A percentile compares a stretch with the other conserved stretches of the same genome.
These are phyloP conservation scores for Temnothorax nylanderi DNA, from an alignment of 1,140 invertebrate genomes.

Conservation along the genomic window DNA sequence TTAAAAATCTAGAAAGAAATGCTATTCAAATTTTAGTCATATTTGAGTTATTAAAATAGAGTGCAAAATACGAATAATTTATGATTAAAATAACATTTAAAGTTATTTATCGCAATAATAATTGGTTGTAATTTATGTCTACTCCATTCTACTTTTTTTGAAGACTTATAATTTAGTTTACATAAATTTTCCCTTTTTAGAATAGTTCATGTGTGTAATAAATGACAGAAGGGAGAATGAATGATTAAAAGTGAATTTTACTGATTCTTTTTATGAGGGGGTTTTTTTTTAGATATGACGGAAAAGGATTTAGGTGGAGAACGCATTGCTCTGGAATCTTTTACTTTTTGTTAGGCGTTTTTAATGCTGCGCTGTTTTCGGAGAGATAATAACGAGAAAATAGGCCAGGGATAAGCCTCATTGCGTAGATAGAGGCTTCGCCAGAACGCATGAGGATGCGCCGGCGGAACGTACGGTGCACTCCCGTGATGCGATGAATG, in stretches of 20 bases:
- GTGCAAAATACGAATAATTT: neutral
- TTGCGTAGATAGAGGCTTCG: neutral
- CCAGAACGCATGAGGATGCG: too few species aligned
- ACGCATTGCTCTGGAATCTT: neutral
- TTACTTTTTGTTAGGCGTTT: neutral
- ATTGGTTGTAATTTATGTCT: neutral
- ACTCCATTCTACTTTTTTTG: neutral
- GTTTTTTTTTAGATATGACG: too few species aligned
- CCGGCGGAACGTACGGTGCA: neutral
- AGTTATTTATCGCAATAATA: neutral
- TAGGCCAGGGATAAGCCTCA: neutral
- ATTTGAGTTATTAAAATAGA: neutral
- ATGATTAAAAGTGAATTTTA: conserved; percentile 16
- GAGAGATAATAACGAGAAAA: neutral
- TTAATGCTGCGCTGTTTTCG: neutral
- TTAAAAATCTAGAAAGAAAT: conserved; percentile 3
- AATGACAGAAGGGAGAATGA: neutral
- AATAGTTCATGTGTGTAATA: neutral
- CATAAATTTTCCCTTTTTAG: neutral
- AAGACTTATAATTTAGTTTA: neutral
- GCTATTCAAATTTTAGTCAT: conserved; percentile 5
- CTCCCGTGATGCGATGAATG: conserved; percentile 24
- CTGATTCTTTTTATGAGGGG: neutral
- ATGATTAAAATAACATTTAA: neutral
- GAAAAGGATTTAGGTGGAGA: neutral